Conservation (phyloP, 2,888 invertebrate species). For the Rhogogaster chlorosoma region DNA sequence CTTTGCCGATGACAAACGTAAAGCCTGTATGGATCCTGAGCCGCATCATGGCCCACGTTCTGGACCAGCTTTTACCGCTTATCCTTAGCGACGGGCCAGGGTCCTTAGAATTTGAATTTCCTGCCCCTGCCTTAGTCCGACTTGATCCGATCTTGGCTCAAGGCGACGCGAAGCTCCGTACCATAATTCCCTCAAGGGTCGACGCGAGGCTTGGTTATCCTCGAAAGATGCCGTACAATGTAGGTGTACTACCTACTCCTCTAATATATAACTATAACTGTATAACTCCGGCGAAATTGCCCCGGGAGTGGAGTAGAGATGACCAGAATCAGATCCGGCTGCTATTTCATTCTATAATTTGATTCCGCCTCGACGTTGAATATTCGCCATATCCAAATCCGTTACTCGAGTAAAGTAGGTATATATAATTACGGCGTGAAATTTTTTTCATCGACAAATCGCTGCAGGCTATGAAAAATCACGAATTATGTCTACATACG, state of each 20-base stretch:
- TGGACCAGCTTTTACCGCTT: conserved; percentile 30
- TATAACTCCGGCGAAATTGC: neutral
- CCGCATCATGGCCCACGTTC: conserved; percentile 1
- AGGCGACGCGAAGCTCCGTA: neutral
- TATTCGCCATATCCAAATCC: neutral
- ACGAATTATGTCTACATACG: neutral
- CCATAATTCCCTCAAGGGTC: conserved; percentile 21
- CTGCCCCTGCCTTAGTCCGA: conserved; percentile 25
- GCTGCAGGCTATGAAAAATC: too few species aligned
- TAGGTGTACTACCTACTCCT: neutral
- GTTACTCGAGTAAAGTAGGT: neutral
- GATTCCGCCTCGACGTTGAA: neutral
- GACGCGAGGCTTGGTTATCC: conserved; percentile 10
- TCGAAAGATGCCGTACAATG: neutral
- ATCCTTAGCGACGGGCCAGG: neutral
- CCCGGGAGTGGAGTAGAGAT: neutral
- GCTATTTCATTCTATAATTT: neutral
- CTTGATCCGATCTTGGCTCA: conserved; percentile 33
- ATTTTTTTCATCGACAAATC: too few species aligned
- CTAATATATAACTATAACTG: neutral
- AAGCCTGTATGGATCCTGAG: conserved; percentile 14
- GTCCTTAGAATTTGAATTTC: conserved; percentile 40
- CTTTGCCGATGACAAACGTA: conserved; percentile 31
- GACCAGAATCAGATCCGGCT: neutral
- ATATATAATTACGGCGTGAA: neutral